Percentiles rank a stretch among this genome's conserved stretches.
Evolutionary conservation across 2,888 invertebrate genomes (phyloP).

Genomic region (Leptura quadrifasciata): DNA sequence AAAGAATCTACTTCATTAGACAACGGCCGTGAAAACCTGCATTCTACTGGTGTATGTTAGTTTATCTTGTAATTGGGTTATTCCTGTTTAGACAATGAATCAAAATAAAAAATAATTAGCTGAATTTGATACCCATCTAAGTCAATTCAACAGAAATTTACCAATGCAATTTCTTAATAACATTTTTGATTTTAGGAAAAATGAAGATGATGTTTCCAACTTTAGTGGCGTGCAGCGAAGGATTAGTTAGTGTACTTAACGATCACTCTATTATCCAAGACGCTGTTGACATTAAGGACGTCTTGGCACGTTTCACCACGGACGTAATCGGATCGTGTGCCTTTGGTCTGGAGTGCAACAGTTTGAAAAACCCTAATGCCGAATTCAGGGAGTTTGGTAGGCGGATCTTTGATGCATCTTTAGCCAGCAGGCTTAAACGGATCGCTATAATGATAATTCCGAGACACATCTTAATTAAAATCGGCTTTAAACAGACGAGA

Average conservation of each 20-base stretch:
- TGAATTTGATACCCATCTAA: no score
- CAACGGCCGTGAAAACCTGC: no score
- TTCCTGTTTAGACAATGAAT: no score
- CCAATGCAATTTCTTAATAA: background rate
- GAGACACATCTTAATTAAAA: conserved; percentile 43
- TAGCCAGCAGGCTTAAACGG: conserved; percentile 38
- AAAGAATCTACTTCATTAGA: no score
- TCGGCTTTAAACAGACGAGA: conserved; percentile 57
- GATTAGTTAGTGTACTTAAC: conserved; percentile 74
- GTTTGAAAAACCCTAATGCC: conserved; percentile 75
- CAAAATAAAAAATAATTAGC: no score
- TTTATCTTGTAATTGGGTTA: no score
- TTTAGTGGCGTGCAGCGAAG: conserved; percentile 76
- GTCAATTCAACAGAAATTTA: background rate
- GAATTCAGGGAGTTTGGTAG: conserved; percentile 68
- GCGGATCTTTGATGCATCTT: conserved; percentile 52
- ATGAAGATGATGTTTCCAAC: conserved; percentile 79
- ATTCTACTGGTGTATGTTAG: no score
- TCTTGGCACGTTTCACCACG: conserved; percentile 77
- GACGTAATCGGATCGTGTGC: conserved; percentile 78
- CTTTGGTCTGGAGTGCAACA: conserved; percentile 78
- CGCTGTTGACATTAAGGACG: conserved; percentile 70
- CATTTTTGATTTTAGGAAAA: conserved; percentile 24
- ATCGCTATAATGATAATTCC: conserved; percentile 51
- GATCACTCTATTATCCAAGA: conserved; percentile 64